phyloP scores from a whole-genome alignment of 2,113 vertebrate genomes.

The Chloroceryle aenea region DNA sequence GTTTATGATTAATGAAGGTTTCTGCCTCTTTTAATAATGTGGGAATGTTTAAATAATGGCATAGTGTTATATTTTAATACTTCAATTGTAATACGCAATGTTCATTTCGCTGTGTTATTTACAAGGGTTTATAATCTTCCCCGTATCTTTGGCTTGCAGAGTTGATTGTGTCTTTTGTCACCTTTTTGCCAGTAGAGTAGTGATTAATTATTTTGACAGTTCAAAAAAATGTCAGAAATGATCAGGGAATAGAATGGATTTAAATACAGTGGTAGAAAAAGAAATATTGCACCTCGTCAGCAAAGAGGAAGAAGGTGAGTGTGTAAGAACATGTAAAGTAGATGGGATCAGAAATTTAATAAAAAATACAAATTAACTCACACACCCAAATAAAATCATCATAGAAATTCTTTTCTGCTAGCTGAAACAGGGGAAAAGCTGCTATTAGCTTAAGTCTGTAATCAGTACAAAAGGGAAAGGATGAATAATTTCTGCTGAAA shows the following conservation, averaged over 20 bases:
- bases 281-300: neutral
- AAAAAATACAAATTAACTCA: neutral
- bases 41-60: neutral
- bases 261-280: neutral
- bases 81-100: neutral
- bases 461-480: neutral
- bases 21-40: neutral
- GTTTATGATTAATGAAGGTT: neutral
- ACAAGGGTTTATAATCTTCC: neutral
- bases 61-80: neutral
- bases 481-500: neutral
- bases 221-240: fast-evolving
- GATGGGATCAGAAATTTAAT: neutral
- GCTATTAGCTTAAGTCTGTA: neutral
- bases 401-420: neutral
- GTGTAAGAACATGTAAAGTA: neutral
- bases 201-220: neutral
- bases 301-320: neutral
- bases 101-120: neutral
- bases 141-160: neutral
- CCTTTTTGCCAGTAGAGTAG: neutral
- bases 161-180: neutral
- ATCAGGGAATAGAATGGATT: neutral
- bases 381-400: neutral
- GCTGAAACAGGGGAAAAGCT: neutral